Percentiles rank a stretch among this genome's conserved stretches.
These are phyloP conservation scores for Redunca redunca DNA, from an alignment of 2,113 vertebrate genomes.

Conservation along the genomic window DNA sequence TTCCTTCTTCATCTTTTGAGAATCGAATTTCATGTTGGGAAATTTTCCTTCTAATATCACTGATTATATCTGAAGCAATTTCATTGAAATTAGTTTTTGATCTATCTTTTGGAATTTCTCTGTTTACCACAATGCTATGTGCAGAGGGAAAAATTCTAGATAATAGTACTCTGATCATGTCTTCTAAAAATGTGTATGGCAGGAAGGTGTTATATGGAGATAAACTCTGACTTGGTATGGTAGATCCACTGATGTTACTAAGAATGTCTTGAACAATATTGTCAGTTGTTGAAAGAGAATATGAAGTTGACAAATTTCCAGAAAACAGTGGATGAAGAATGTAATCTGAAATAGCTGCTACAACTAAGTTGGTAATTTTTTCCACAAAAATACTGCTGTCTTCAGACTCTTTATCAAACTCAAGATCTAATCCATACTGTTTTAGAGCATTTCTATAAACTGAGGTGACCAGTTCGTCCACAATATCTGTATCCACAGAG, in stretches of 20 bases:
- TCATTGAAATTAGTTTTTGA: conserved; percentile 55
- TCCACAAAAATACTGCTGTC: conserved; percentile 50
- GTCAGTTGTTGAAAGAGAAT: conserved; percentile 11
- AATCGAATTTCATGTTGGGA: conserved; percentile 68
- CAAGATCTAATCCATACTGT: conserved; percentile 35
- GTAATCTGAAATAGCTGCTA: conserved; percentile 55
- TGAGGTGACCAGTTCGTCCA: conserved; percentile 60
- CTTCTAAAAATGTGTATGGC: conserved; percentile 69
- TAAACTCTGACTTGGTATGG: background rate
- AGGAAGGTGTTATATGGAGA: conserved; percentile 58
- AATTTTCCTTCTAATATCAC: conserved; percentile 69
- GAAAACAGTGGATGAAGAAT: conserved; percentile 65
- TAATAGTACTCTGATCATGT: conserved; percentile 60
- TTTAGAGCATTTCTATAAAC: conserved; percentile 58
- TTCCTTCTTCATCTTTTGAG: conserved; percentile 57
- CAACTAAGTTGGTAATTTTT: conserved; percentile 51
- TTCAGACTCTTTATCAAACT: background rate
- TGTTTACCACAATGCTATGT: background rate
- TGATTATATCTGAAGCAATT: conserved; percentile 64
- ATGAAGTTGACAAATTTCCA: conserved; percentile 38
- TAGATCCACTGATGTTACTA: conserved; percentile 20
- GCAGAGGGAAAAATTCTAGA: conserved; percentile 56
- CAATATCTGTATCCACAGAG: background rate
- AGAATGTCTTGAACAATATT: conserved; percentile 39
- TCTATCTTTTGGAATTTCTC: background rate